phyloP scores from a whole-genome alignment of 1,140 invertebrate species.

The Zaprionus ornatus region DNA sequence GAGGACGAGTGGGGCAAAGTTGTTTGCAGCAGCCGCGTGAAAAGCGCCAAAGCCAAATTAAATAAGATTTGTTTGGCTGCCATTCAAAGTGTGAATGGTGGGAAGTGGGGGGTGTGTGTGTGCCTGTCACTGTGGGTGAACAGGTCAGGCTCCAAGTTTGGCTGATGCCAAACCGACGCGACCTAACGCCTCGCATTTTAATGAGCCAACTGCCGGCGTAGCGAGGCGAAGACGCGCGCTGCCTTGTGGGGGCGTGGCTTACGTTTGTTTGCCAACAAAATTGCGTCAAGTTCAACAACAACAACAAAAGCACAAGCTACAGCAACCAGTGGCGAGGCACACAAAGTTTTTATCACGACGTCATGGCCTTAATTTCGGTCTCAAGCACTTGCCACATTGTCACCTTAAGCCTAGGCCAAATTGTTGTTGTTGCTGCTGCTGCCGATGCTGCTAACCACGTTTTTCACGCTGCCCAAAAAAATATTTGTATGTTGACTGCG shows the following conservation, averaged over 20 bases:
- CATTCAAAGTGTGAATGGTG: conserved; percentile 63
- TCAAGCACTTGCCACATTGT: conserved; percentile 43
- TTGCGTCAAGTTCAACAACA: conserved; percentile 76
- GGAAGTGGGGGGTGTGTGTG: not conserved
- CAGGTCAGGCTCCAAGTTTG: conserved; percentile 68
- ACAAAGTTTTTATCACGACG: conserved; percentile 76
- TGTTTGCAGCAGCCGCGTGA: conserved; percentile 51
- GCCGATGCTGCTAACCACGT: conserved; percentile 20
- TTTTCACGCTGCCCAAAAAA: conserved; percentile 48
- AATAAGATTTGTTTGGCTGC: conserved; percentile 82
- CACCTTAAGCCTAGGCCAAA: conserved; percentile 24
- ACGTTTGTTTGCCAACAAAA: conserved; percentile 78
- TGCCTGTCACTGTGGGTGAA: conserved; percentile 14
- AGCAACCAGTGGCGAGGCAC: conserved; percentile 18
- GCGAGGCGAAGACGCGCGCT: not conserved
- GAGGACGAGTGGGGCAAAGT: conserved; percentile 15
- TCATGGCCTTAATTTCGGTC: conserved; percentile 70
- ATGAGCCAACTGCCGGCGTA: conserved; percentile 56
- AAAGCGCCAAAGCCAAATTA: conserved; percentile 77
- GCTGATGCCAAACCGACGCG: conserved; percentile 58
- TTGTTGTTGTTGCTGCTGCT: conserved; percentile 5
- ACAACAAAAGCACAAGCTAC: conserved; percentile 37
- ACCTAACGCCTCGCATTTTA: conserved; percentile 77
- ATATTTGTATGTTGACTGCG: conserved; percentile 75
- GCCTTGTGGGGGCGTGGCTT: conserved; percentile 38